These are phyloP conservation scores for Synanthedon andrenaeformis DNA, from an alignment of 2,888 invertebrate species.

Conservation along the genomic window DNA sequence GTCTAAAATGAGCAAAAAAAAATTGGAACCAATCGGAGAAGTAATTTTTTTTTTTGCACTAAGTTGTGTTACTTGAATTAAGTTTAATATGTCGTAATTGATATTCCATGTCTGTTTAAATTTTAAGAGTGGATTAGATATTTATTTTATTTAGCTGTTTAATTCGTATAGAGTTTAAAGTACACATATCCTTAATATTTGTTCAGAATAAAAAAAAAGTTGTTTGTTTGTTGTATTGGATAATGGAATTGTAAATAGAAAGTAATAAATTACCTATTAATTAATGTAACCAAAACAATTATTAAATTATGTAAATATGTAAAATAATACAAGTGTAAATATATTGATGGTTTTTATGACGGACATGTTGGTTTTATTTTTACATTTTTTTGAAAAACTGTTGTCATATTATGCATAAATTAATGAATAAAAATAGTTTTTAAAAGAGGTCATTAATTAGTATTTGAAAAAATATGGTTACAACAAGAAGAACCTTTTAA, in stretches of 20 bases:
- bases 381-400: no score
- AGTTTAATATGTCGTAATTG: no score
- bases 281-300: constrained; percentile 25
- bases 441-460: no score
- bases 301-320: constrained; percentile 50
- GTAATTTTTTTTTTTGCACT: no score
- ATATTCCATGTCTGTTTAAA: background rate
- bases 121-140: background rate
- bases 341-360: constrained; percentile 69
- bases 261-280: constrained; percentile 17
- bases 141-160: background rate
- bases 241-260: constrained; percentile 33
- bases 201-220: background rate
- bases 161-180: background rate
- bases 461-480: no score
- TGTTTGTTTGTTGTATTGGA: background rate
- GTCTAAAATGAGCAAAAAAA: no score
- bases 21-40: no score
- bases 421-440: no score
- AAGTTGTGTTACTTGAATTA: no score
- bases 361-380: constrained; percentile 39
- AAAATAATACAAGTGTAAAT: constrained; percentile 56
- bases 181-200: background rate
- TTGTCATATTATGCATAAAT: no score
- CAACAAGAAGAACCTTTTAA: no score